Base-by-base conservation (phyloP, 2,888 invertebrate species). In the Terebella lapidaria region DNA sequence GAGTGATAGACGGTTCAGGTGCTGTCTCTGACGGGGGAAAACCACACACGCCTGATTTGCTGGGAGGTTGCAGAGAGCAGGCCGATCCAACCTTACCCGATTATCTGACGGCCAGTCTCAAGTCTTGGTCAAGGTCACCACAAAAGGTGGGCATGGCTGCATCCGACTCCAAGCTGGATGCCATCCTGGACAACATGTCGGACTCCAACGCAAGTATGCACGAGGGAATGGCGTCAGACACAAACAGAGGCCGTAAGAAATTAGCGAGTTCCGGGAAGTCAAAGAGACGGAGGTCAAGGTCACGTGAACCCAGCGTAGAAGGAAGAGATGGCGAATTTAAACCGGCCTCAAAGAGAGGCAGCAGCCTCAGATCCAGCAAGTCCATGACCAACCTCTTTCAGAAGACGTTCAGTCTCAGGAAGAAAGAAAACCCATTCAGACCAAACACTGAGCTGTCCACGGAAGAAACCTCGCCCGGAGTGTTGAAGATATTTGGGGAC, bases 401-500 rank as follows among this genome's bases (percentile, higher is more conserved):
- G 22, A 62, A 62, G 57, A 59, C 57, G 18, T 57, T 59, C n/a
- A 59, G 59, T 24, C 30, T 57, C 2, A 45, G 56, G 22, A 30
- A 53, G 57, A 46, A 52, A 20, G 45, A 53, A 22, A 45, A 46
- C 46, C 30, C 52, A 22, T 27, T 24, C 49, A 3, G 5, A 22
- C 18, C 24, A 2, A n/a, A 27, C 2, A 22, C 52, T 2, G 76
- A 76, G 60, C 62, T 76, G 4, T 75, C 74, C 4, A 72, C 71
- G 3, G 74, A 75, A 59, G 68, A 71, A 27, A 62, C 68, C 42
- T 69, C 73, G n/a, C 76, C 76, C 1, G 76, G 76, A 1, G 71
- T 76, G 2, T 61, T 76, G 25, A 74, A 73, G 62, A 68, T 76
- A 47, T 75, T 74, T 60, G 76, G 76, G 15, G 73, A 73, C 52